A percentile compares a stretch with the other conserved stretches of the same genome.
Evolutionary conservation across 2,113 vertebrate species (phyloP).

Genomic region (Bos taurus): ARS-UCD2.0 NC_037332.1:9594001-9594500

Average conservation of each 20-base stretch:
- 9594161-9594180: not conserved
- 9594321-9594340: not conserved
- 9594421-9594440: not conserved
- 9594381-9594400: not conserved
- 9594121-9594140: not conserved
- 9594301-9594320: not conserved
- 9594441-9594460: slow-evolving; percentile 14
- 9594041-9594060: not conserved
- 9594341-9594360: not conserved
- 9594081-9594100: not conserved
- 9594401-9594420: not conserved
- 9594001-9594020: not conserved
- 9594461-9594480: slow-evolving; percentile 27
- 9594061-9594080: not conserved
- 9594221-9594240: not conserved
- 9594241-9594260: slow-evolving; percentile 14
- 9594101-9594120: not conserved
- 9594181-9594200: not conserved
- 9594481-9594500: not conserved
- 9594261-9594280: not conserved
- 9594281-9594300: not conserved
- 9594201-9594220: not conserved
- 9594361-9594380: not conserved
- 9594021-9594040: not conserved
- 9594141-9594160: not conserved